Evolutionary conservation across 2,113 vertebrate genomes (phyloP).

Genomic region (Condylura cristata): DNA sequence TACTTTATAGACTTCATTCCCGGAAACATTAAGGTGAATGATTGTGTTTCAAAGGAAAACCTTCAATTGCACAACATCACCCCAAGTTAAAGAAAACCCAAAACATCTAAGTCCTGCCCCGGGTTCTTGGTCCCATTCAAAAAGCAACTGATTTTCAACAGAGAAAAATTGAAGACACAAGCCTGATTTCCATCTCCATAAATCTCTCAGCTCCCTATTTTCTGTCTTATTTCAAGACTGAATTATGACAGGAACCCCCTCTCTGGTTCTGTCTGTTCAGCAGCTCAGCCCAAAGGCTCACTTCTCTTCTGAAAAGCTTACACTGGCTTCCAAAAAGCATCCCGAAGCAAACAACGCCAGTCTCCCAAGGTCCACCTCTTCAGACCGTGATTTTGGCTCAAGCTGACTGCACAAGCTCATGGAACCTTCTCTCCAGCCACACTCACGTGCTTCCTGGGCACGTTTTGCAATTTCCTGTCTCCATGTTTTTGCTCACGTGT

Average conservation of each 20-base stretch:
- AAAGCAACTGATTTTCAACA: not conserved
- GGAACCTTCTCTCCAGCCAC: not conserved
- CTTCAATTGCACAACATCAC: constrained; percentile 34
- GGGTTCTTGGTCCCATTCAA: not conserved
- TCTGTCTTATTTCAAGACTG: not conserved
- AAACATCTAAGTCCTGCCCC: not conserved
- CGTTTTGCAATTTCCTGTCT: not conserved
- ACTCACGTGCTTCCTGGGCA: not conserved
- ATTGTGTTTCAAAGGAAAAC: constrained; percentile 60
- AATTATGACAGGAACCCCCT: not conserved
- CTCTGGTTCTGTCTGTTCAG: not conserved
- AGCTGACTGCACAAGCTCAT: too few species aligned
- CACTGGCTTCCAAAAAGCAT: not conserved
- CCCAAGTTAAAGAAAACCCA: not conserved
- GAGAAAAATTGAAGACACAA: not conserved
- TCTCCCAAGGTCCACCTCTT: not conserved
- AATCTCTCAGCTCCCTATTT: not conserved
- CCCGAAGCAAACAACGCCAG: not conserved
- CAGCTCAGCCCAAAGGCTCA: not conserved
- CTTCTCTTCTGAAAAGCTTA: not conserved
- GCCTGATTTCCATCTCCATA: not conserved
- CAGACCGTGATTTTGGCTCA: not conserved
- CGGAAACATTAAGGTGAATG: constrained; percentile 44
- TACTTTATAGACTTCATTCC: constrained; percentile 23
- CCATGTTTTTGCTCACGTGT: not conserved